A percentile compares a stretch with the other conserved stretches of the same genome.
Conservation (phyloP, 2,113 vertebrate genomes). For the Dinomys branickii region DNA sequence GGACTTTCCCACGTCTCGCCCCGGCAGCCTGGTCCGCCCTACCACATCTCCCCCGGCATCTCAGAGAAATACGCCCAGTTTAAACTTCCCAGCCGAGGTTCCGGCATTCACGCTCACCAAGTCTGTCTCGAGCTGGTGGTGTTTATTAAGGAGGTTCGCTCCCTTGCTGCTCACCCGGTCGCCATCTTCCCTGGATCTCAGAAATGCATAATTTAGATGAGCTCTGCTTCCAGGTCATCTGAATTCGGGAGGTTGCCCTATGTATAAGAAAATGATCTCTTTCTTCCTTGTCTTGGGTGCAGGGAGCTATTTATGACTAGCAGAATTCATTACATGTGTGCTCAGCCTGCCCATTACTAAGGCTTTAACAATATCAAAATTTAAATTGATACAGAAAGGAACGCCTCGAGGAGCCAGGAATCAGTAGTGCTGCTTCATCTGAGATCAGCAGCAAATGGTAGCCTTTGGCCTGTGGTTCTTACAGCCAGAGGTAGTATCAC, state of each 20-base stretch:
- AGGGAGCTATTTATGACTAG: conserved; percentile 41
- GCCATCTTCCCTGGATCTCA: no score
- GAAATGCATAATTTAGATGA: background rate
- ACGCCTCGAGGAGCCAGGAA: background rate
- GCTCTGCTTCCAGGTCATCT: background rate
- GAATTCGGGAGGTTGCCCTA: background rate
- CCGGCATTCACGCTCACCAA: no score
- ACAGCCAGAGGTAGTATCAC: background rate
- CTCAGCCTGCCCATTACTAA: background rate
- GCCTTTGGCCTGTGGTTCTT: background rate
- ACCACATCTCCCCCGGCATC: no score
- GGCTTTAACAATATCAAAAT: conserved; percentile 61
- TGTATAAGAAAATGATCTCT: background rate
- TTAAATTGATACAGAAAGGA: conserved; percentile 11
- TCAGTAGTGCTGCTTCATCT: background rate
- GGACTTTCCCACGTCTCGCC: no score
- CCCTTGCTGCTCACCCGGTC: no score
- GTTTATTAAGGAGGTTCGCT: no score
- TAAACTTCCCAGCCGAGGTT: no score
- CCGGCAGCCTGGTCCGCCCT: no score
- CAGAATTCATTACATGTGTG: conserved; percentile 38
- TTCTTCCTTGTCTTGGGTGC: background rate
- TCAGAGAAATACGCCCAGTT: no score
- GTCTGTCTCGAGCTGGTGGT: no score
- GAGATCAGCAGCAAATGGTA: background rate